These are phyloP conservation scores for Endomychus coccineus DNA, from an alignment of 2,888 invertebrate species.

Conservation along the genomic window DNA sequence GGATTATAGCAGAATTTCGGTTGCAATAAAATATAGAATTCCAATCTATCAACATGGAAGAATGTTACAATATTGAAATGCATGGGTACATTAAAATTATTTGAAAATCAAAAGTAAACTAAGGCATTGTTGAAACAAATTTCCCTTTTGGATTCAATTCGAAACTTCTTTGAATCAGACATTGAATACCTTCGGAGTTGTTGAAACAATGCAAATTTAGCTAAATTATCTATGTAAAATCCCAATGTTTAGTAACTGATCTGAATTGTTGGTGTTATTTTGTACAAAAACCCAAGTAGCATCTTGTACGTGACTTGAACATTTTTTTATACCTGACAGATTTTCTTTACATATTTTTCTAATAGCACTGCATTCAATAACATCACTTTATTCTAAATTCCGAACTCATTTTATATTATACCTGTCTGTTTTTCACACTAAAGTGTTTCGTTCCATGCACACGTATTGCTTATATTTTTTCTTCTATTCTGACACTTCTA, in stretches of 20 bases:
- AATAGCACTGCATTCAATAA: constrained; percentile 38
- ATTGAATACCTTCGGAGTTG: too few relatives aligned
- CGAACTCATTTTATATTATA: background rate
- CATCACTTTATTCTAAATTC: background rate
- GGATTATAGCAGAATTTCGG: too few relatives aligned
- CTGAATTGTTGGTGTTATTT: constrained; percentile 8
- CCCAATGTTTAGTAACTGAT: too few relatives aligned
- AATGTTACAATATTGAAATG: too few relatives aligned
- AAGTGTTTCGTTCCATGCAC: constrained; percentile 34
- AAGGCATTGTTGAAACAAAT: too few relatives aligned
- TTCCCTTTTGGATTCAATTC: too few relatives aligned
- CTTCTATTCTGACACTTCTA: constrained; percentile 48
- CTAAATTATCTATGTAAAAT: background rate
- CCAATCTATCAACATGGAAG: too few relatives aligned
- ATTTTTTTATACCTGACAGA: too few relatives aligned
- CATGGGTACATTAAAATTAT: too few relatives aligned
- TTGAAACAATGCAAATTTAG: background rate
- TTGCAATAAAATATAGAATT: too few relatives aligned
- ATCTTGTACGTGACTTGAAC: constrained; percentile 36
- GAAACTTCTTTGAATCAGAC: too few relatives aligned
- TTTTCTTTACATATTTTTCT: constrained; percentile 24
- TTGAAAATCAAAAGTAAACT: too few relatives aligned
- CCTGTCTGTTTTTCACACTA: constrained; percentile 23
- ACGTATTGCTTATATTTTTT: constrained; percentile 44
- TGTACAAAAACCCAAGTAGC: constrained; percentile 38